Evolutionary conservation across 1,140 invertebrate genomes (phyloP).

Genomic region (Limonius californicus): DNA sequence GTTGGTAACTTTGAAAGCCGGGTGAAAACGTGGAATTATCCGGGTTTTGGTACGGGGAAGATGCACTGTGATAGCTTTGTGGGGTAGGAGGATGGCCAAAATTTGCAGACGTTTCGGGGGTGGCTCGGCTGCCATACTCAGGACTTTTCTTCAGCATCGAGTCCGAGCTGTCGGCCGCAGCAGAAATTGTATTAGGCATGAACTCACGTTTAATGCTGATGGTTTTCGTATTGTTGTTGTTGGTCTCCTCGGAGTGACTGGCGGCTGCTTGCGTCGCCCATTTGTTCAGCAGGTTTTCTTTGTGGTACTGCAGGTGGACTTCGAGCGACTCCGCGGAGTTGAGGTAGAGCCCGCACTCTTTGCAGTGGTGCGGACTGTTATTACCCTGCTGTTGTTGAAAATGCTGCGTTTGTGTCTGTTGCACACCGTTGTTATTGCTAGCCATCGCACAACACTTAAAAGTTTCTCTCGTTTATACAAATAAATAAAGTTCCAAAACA

Average conservation of each 20-base stretch:
- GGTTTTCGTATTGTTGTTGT: slow-evolving; percentile 61
- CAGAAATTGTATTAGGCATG: slow-evolving; percentile 48
- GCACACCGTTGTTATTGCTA: slow-evolving; percentile 33
- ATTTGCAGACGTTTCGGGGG: slow-evolving; percentile 50
- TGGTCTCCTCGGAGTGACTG: slow-evolving; percentile 52
- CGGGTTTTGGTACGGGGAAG: slow-evolving; percentile 56
- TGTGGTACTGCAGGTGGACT: slow-evolving; percentile 75
- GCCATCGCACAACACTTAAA: slow-evolving; percentile 38
- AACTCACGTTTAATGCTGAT: slow-evolving; percentile 47
- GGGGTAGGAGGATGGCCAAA: slow-evolving; percentile 58
- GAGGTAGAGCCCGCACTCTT: slow-evolving; percentile 68
- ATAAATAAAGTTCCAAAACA: slow-evolving; percentile 33
- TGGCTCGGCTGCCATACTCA: slow-evolving; percentile 53
- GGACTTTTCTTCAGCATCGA: slow-evolving; percentile 55
- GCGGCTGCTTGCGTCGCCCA: slow-evolving; percentile 61
- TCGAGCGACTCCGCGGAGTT: slow-evolving; percentile 70
- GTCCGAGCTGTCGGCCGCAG: slow-evolving; percentile 60
- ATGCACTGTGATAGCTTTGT: slow-evolving; percentile 57
- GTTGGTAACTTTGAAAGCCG: slow-evolving; percentile 22
- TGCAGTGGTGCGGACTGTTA: slow-evolving; percentile 59
- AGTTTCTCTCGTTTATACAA: slow-evolving; percentile 22
- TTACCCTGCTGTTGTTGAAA: slow-evolving; percentile 41
- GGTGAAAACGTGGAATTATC: slow-evolving; percentile 55
- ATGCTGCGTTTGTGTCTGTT: slow-evolving; percentile 30
- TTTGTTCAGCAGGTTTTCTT: slow-evolving; percentile 69